phyloP scores from a whole-genome alignment of 1,140 invertebrate species.

The Drosophila hydei region DNA sequence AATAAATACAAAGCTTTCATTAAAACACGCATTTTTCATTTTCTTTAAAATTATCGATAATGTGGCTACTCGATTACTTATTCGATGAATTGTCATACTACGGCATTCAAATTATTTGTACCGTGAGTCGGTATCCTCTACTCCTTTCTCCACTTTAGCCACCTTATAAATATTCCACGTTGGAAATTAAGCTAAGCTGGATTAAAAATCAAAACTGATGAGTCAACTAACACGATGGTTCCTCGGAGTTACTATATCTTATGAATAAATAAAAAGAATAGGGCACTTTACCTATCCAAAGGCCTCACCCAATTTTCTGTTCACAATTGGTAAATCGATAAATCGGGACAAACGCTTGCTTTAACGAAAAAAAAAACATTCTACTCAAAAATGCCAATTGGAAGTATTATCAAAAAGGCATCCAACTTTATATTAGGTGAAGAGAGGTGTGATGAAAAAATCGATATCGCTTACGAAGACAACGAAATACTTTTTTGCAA shows the following conservation, averaged over 20 bases:
- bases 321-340: constrained; percentile 6
- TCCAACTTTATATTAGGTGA: constrained; percentile 91
- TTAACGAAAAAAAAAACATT: constrained; percentile 7
- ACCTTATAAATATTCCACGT: constrained; percentile 17
- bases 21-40: background rate
- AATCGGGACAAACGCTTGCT: background rate
- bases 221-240: background rate
- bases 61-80: constrained; percentile 2
- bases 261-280: constrained; percentile 9
- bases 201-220: constrained; percentile 3
- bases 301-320: constrained; percentile 4
- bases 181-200: background rate
- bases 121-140: constrained; percentile 25
- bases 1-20: too few relatives aligned
- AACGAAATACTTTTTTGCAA: constrained; percentile 94
- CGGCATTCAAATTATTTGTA: constrained; percentile 24
- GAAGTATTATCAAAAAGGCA: constrained; percentile 89
- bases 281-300: constrained; percentile 6
- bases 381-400: constrained; percentile 87
- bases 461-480: constrained; percentile 88
- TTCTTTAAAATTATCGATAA: constrained; percentile 3
- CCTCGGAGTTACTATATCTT: constrained; percentile 9
- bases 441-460: constrained; percentile 86
- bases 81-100: background rate
- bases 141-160: background rate